A percentile compares a stretch with the other conserved stretches of the same genome.
phyloP scores from a whole-genome alignment of 53 echinoderm and acorn worm genomes.

The Holothuria scabra region DNA sequence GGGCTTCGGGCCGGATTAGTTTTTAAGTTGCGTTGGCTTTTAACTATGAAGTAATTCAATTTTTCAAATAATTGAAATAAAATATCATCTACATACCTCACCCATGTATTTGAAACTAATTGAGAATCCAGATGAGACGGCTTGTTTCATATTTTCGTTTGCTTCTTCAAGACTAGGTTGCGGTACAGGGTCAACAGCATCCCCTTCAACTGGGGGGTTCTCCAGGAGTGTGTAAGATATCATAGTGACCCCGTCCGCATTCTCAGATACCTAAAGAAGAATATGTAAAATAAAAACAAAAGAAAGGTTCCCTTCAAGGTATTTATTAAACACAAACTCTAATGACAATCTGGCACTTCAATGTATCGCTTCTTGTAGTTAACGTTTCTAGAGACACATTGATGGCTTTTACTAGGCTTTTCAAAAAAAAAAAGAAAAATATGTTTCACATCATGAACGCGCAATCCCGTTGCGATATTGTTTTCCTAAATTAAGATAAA shows the following conservation, averaged over 20 bases:
- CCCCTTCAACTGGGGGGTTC: slow-evolving; percentile 67
- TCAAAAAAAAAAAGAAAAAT: no score
- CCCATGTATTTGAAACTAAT: slow-evolving; percentile 56
- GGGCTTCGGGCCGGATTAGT: no score
- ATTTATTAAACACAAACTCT: no score
- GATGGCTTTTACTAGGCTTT: no score
- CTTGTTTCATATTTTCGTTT: slow-evolving; percentile 37
- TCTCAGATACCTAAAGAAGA: slow-evolving; percentile 49
- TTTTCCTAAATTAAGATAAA: no score
- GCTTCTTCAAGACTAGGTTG: slow-evolving; percentile 65
- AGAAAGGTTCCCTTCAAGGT: background rate
- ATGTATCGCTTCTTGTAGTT: no score
- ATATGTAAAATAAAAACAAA: background rate
- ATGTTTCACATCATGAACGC: no score
- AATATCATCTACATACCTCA: slow-evolving; percentile 49
- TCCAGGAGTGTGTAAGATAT: slow-evolving; percentile 65
- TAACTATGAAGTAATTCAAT: no score
- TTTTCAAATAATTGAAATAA: no score
- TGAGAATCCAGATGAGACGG: slow-evolving; percentile 34
- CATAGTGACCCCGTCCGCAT: slow-evolving; percentile 49
- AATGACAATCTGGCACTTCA: no score
- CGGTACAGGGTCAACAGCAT: slow-evolving; percentile 44
- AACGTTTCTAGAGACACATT: background rate
- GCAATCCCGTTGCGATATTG: no score
- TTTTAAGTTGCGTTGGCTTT: no score